A percentile compares a stretch with the other conserved stretches of the same genome.
Conservation (phyloP, 2,113 vertebrate genomes). For the Dasyurus viverrinus region DNA sequence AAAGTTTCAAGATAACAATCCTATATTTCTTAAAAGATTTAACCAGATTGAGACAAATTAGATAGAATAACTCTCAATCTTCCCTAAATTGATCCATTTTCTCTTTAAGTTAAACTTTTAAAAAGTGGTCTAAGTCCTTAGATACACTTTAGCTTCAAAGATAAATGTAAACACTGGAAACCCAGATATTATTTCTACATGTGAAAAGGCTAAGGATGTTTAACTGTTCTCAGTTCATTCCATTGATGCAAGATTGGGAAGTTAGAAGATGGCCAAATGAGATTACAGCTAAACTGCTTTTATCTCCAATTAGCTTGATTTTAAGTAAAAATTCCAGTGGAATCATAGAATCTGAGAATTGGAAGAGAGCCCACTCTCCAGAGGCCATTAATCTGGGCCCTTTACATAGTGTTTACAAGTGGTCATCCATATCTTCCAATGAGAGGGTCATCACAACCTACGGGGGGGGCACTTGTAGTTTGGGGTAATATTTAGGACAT, state of each 20-base stretch:
- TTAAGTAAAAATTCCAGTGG: neutral
- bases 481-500: neutral
- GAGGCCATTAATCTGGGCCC: neutral
- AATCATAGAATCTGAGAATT: neutral
- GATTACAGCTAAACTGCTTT: conserved; percentile 15
- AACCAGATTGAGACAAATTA: conserved; percentile 42
- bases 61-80: conserved; percentile 56
- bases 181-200: neutral
- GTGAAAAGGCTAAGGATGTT: conserved; percentile 22
- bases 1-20: conserved; percentile 63
- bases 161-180: conserved; percentile 47
- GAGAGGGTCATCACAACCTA: neutral
- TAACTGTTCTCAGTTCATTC: conserved; percentile 47
- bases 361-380: neutral
- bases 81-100: conserved; percentile 46
- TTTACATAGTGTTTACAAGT: neutral
- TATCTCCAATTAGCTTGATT: conserved; percentile 29
- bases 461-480: neutral
- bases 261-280: neutral
- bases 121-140: conserved; percentile 29
- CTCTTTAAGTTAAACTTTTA: conserved; percentile 60
- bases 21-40: conserved; percentile 65
- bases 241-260: conserved; percentile 42
- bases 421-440: neutral
- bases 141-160: conserved; percentile 28